Evolutionary conservation across 2,888 invertebrate genomes (phyloP).

Genomic region (Drosophila yooni): DNA sequence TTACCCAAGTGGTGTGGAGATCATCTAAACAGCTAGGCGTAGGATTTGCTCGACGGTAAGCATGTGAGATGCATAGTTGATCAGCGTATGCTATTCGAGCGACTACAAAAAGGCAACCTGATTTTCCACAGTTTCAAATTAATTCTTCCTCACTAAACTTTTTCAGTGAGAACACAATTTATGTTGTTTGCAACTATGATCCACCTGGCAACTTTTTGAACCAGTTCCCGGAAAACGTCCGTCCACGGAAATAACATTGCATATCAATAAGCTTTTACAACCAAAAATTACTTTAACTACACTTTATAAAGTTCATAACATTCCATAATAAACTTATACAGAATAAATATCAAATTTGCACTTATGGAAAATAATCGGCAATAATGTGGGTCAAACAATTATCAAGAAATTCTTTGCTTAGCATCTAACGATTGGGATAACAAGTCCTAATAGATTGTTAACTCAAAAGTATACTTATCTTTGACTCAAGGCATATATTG

Average conservation of each 20-base stretch:
- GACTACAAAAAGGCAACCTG: neutral
- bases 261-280: neutral
- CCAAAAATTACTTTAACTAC: neutral
- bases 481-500: too few relatives aligned
- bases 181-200: constrained; percentile 67
- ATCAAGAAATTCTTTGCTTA: neutral
- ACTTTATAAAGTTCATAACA: neutral
- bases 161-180: constrained; percentile 58
- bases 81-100: too few relatives aligned
- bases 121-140: neutral
- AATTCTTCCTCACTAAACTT: neutral
- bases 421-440: neutral
- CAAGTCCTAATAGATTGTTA: neutral
- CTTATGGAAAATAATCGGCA: too few relatives aligned
- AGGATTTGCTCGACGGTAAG: constrained; percentile 87
- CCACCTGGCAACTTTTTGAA: constrained; percentile 62
- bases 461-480: neutral
- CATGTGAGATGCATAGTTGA: neutral
- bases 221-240: constrained; percentile 48
- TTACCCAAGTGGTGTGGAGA: constrained; percentile 94
- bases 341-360: neutral
- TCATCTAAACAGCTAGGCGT: constrained; percentile 91
- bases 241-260: neutral
- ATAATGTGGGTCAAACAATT: neutral
- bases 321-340: neutral